phyloP scores from a whole-genome alignment of 30 jellyfish, hydroid and myxozoan genomes.

The Aurelia sp. region DNA sequence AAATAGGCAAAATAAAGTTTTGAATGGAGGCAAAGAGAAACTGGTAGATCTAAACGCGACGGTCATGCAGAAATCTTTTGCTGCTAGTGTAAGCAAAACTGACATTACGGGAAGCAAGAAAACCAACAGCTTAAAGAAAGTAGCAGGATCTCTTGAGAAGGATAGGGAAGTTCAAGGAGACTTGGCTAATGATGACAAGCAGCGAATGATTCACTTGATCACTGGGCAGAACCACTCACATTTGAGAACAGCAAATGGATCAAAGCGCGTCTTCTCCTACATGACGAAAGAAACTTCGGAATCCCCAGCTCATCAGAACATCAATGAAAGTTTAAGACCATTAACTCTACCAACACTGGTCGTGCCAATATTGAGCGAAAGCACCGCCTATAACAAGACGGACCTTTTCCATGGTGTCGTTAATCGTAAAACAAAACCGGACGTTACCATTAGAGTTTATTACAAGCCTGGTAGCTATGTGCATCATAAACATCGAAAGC shows the following conservation, averaged over 20 bases:
- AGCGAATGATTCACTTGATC: neutral
- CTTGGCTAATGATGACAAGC: neutral
- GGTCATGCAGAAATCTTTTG: too few relatives aligned
- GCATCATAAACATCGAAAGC: slow-evolving; percentile 21
- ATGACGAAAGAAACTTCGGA: neutral
- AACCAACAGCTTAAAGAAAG: too few relatives aligned
- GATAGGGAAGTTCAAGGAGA: too few relatives aligned
- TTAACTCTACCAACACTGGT: too few relatives aligned
- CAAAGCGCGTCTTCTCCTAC: slow-evolving; percentile 36
- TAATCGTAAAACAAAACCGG: slow-evolving; percentile 17
- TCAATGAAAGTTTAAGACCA: neutral
- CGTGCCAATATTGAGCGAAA: neutral
- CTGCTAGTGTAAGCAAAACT: too few relatives aligned
- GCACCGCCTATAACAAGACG: slow-evolving; percentile 28
- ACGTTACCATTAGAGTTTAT: slow-evolving; percentile 42
- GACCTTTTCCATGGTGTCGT: slow-evolving; percentile 26
- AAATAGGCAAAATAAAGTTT: too few relatives aligned
- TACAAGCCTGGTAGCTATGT: slow-evolving; percentile 21
- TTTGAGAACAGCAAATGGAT: slow-evolving; percentile 26
- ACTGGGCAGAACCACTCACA: slow-evolving; percentile 7
- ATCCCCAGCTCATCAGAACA: neutral
- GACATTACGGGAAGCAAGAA: too few relatives aligned
- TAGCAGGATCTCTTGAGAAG: too few relatives aligned
- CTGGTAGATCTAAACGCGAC: too few relatives aligned
- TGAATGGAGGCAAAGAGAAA: too few relatives aligned